phyloP scores from a whole-genome alignment of 1,140 invertebrate species.

The Campoletis sonorensis region DNA sequence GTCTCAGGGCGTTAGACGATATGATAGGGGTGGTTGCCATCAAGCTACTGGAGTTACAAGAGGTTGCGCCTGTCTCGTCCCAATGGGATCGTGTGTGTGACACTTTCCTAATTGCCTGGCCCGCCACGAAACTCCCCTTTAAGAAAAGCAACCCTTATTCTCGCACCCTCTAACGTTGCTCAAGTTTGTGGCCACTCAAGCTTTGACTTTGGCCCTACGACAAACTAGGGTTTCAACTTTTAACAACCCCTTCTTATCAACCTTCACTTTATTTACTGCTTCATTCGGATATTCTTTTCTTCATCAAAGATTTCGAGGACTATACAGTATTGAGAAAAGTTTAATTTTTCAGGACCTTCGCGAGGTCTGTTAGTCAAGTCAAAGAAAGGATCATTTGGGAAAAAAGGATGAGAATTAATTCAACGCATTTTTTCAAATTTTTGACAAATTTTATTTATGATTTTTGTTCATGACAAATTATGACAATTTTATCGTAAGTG shows the following conservation, averaged over 20 bases:
- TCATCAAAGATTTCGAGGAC: too few relatives aligned
- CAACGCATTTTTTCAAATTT: too few relatives aligned
- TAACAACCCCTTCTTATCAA: neutral
- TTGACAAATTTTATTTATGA: too few relatives aligned
- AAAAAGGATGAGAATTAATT: too few relatives aligned
- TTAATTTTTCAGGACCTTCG: too few relatives aligned
- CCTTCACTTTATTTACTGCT: too few relatives aligned
- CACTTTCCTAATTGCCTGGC: constrained; percentile 71
- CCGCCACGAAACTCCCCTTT: constrained; percentile 57
- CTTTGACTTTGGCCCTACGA: constrained; percentile 12
- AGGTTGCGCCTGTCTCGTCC: constrained; percentile 46
- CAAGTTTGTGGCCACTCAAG: constrained; percentile 11
- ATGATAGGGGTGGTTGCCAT: constrained; percentile 5
- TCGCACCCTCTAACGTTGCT: constrained; percentile 10
- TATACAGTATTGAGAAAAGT: too few relatives aligned
- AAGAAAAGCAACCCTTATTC: constrained; percentile 65
- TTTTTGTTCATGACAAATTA: too few relatives aligned
- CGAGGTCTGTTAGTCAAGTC: too few relatives aligned
- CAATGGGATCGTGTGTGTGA: constrained; percentile 66
- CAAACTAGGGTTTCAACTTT: neutral
- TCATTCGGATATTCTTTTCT: too few relatives aligned
- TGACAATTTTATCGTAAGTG: too few relatives aligned
- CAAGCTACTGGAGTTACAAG: constrained; percentile 20
- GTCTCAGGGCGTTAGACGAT: constrained; percentile 35
- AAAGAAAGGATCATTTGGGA: too few relatives aligned